These are phyloP conservation scores for Aplocera efformata DNA, from an alignment of 2,888 invertebrate genomes.

Conservation along the genomic window DNA sequence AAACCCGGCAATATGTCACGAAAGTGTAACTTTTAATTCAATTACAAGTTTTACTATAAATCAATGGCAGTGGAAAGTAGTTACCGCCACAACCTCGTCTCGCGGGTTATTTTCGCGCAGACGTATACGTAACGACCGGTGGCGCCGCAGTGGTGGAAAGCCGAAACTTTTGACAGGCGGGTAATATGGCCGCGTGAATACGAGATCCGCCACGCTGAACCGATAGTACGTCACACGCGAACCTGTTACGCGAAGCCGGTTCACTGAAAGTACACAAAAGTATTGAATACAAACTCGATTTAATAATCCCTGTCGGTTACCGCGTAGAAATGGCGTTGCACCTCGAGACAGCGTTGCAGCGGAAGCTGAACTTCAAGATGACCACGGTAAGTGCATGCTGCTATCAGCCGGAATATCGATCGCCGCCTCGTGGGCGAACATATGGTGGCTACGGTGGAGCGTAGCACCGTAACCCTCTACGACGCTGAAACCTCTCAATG, in stretches of 20 bases:
- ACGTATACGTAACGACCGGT: conserved; percentile 56
- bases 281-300: conserved; percentile 49
- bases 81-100: conserved; percentile 30
- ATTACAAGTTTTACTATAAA: conserved; percentile 74
- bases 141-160: conserved; percentile 59
- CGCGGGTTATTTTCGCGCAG: conserved; percentile 66
- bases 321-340: conserved; percentile 65
- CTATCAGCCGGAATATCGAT: conserved; percentile 65
- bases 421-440: conserved; percentile 68
- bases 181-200: conserved; percentile 77
- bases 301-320: conserved; percentile 40
- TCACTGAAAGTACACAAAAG: conserved; percentile 58
- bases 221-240: conserved; percentile 63
- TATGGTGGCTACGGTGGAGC: conserved; percentile 65
- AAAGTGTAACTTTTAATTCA: conserved; percentile 64
- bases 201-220: conserved; percentile 70
- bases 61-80: conserved; percentile 47
- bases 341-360: conserved; percentile 76
- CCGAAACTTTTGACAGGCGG: conserved; percentile 66
- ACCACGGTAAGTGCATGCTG: conserved; percentile 77
- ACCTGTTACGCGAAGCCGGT: conserved; percentile 61
- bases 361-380: conserved; percentile 78
- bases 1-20: conserved; percentile 38
- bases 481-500: conserved; percentile 39
- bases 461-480: conserved; percentile 48